Conservation (phyloP, 2,888 invertebrate genomes). For the Biston betularia region DNA sequence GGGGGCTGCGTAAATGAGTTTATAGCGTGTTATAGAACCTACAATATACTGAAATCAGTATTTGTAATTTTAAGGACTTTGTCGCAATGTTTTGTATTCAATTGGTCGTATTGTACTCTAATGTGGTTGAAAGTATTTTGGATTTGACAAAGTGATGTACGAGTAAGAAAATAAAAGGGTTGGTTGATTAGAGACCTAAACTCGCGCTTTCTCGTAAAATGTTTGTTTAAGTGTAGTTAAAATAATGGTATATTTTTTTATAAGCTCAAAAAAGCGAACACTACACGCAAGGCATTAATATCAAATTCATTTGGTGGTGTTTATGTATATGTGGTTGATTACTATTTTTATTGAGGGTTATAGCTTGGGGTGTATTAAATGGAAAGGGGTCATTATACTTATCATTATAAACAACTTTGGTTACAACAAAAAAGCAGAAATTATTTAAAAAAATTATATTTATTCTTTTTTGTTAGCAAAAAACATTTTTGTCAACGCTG, state of each 20-base stretch:
- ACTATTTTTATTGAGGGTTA: too few relatives aligned
- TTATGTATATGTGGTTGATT: not conserved
- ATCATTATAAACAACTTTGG: too few relatives aligned
- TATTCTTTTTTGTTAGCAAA: too few relatives aligned
- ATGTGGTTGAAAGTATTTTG: not conserved
- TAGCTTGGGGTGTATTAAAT: too few relatives aligned
- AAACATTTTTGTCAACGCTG: too few relatives aligned
- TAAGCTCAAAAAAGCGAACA: not conserved
- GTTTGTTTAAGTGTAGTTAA: conserved; percentile 43
- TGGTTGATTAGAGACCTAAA: conserved; percentile 64
- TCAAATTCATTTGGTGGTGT: not conserved
- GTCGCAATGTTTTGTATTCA: not conserved
- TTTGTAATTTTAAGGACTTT: conserved; percentile 1
- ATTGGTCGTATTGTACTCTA: not conserved
- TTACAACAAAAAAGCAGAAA: too few relatives aligned
- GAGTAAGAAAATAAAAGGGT: not conserved
- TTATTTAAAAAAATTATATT: too few relatives aligned
- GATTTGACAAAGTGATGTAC: conserved; percentile 4
- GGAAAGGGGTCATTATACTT: too few relatives aligned
- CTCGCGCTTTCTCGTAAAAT: conserved; percentile 54
- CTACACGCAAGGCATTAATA: conserved; percentile 9
- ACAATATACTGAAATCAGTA: conserved; percentile 39
- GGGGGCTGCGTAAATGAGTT: conserved; percentile 75
- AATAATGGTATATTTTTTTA: conserved; percentile 19
- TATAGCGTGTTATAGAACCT: conserved; percentile 75